phyloP scores from a whole-genome alignment of 2,113 vertebrate species.

The Callipepla squamata region DNA sequence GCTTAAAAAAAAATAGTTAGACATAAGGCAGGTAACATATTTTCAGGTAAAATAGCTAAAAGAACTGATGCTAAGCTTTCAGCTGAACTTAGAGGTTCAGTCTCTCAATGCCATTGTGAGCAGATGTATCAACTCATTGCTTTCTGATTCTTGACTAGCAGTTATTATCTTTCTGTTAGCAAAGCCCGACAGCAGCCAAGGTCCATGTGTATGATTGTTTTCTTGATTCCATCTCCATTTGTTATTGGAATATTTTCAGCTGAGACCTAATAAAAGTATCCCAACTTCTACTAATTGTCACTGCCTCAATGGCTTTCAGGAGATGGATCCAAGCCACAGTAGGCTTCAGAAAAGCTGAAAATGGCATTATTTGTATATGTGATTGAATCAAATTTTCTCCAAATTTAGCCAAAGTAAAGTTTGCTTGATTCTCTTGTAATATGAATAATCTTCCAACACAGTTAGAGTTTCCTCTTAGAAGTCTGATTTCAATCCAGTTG shows the following conservation, averaged over 20 bases:
- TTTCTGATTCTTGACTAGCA: neutral
- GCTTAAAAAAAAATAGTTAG: neutral
- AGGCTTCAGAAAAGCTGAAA: neutral
- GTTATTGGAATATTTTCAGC: neutral
- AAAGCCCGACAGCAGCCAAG: neutral
- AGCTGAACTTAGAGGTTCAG: neutral
- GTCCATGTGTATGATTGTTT: neutral
- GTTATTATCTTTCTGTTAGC: neutral
- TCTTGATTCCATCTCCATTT: neutral
- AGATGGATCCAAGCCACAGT: neutral
- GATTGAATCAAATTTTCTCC: neutral
- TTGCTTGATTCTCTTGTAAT: neutral
- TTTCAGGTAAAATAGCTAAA: neutral
- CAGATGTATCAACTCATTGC: neutral
- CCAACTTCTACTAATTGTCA: neutral
- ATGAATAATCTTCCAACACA: neutral
- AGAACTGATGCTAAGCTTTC: neutral
- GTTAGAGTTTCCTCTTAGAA: neutral
- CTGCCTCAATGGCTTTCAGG: neutral
- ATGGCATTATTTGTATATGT: neutral
- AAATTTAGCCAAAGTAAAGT: neutral
- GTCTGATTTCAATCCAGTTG: neutral
- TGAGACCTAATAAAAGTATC: neutral
- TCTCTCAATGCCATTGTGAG: neutral
- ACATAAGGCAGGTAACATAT: rapidly evolving